phyloP scores from a whole-genome alignment of 2,113 vertebrate genomes.

The Rhabdornis inornatus region DNA sequence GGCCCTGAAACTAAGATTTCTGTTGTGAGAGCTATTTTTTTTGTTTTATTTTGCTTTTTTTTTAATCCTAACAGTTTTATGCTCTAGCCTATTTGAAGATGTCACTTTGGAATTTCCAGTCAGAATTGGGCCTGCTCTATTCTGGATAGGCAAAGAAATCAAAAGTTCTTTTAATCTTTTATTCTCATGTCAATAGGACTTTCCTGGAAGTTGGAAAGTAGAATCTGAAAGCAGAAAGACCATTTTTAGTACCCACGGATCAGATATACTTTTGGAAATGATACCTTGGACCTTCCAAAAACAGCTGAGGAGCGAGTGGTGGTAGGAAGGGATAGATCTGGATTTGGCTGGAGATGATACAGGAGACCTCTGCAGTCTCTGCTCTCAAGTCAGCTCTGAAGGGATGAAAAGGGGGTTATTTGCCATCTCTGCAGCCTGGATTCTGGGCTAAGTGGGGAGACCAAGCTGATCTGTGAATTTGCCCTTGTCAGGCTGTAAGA shows the following conservation, averaged over 20 bases:
- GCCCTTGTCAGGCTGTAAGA: background rate
- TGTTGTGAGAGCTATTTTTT: background rate
- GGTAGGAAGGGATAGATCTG: background rate
- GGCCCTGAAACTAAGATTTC: background rate
- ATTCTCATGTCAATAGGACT: background rate
- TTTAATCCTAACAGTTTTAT: background rate
- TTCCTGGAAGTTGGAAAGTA: background rate
- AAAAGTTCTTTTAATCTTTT: background rate
- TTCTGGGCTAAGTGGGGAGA: background rate
- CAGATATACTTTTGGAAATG: background rate
- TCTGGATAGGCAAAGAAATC: background rate
- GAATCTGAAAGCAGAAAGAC: background rate
- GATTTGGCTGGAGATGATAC: background rate
- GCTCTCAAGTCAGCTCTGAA: background rate
- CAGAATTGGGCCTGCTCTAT: background rate
- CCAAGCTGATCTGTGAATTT: background rate
- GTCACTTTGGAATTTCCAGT: background rate
- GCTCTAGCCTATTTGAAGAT: background rate
- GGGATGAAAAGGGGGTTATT: background rate
- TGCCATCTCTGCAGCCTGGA: background rate
- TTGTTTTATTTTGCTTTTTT: too few species aligned
- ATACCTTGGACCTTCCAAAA: background rate
- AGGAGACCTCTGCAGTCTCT: background rate
- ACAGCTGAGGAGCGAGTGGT: background rate
- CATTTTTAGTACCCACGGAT: background rate